Conservation (phyloP, 2,797 vertebrate species). For the Sebastes vulpes region DNA sequence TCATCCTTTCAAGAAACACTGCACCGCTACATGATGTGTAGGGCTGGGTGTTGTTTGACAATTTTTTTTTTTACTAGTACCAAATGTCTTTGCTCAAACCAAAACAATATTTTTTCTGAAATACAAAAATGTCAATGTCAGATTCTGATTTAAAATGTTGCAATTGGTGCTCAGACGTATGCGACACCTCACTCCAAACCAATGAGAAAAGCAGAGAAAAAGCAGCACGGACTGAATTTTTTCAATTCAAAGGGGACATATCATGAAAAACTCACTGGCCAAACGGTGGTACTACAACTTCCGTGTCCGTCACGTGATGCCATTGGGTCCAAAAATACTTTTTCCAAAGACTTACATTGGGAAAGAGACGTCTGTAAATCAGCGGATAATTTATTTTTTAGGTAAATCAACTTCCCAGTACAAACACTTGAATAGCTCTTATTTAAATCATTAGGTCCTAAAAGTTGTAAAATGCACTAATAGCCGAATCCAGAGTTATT, state of each 20-base stretch:
- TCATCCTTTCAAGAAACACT: conserved; percentile 11
- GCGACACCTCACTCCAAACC: not conserved
- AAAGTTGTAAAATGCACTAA: not conserved
- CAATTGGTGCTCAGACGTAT: not conserved
- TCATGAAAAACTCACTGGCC: not conserved
- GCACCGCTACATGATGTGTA: not conserved
- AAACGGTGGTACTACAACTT: no score
- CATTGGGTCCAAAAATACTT: no score
- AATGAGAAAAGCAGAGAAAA: not conserved
- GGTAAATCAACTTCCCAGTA: not conserved
- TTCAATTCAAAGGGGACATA: not conserved
- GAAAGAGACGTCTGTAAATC: no score
- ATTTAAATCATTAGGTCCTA: not conserved
- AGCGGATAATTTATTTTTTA: no score
- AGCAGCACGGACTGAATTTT: not conserved
- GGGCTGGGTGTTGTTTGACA: not conserved
- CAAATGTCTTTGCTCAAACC: not conserved
- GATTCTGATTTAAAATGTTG: not conserved
- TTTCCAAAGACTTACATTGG: no score
- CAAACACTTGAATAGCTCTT: not conserved
- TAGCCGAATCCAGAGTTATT: not conserved
- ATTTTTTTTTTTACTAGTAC: not conserved
- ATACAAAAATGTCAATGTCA: not conserved
- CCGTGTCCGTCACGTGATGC: no score
- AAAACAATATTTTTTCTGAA: not conserved